Base-by-base conservation (phyloP, 2,113 vertebrate species). In the Grantiella picta region DNA sequence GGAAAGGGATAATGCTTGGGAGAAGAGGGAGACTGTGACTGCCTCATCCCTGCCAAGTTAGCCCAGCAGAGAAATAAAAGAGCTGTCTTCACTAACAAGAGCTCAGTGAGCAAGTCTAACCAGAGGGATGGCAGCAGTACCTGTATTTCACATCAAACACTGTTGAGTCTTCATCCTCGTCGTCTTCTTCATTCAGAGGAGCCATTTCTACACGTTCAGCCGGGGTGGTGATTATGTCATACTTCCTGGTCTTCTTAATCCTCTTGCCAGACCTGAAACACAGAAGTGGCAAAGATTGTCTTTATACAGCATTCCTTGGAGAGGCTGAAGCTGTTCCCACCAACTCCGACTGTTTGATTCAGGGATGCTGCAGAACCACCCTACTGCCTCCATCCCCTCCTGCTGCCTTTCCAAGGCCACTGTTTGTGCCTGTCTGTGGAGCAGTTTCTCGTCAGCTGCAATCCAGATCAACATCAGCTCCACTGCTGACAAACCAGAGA, bases 111-210 rank as follows among this genome's bases (percentile, higher is more conserved):
- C 24, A 64, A 35, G 36, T 23, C 61, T n/a, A 63, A 89, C 36
- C 1, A 3, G 28, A 36, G 3, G 3, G 33, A 64, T 56, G 13
- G 4, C 76, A 94, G 85, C 76, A 69, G 10, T 97, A 99, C 99
- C 99, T 99, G 98, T 99, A 99, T 94, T 99, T 99, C 90, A 99
- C 98, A 96, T 99, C 99, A 90, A 99, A 99, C 20, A 99, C 98
- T 72, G 99, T 99, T 4, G 99, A 98, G 66, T 99, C 99, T 47
- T 99, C 99, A 0, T 99, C 99, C 8, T 98, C 98, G 0, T 99
- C 99, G 0, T 99, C 98, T 18, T 99, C 99, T 79, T 99, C 99
- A 0, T 99, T 99, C 50, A 99, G 97, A n/a, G 99, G 99, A 12
- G 99, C 98, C 99, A 99, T 99, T 97, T 99, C 99, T 7, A 99